phyloP scores from a whole-genome alignment of 2,797 vertebrate species.

The Xerus rutilus region DNA sequence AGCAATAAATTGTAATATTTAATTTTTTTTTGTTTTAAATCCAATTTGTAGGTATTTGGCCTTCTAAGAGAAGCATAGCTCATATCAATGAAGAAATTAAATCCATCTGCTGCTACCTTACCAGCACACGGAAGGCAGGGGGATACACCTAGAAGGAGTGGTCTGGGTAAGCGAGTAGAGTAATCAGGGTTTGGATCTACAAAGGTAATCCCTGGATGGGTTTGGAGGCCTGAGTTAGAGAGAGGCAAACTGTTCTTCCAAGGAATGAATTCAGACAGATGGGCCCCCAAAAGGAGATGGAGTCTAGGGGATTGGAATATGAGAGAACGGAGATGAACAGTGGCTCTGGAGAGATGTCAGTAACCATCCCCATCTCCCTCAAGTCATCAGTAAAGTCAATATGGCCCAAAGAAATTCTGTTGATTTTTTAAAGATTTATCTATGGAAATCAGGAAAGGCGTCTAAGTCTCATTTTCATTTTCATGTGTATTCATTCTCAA shows the following conservation, averaged over 20 bases:
- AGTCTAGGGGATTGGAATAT: background rate
- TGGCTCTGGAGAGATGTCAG: background rate
- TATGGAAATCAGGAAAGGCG: background rate
- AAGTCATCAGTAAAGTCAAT: background rate
- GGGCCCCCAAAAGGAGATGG: accelerated
- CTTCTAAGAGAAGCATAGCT: background rate
- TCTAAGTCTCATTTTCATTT: background rate
- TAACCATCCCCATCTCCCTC: background rate
- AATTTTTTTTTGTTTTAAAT: background rate
- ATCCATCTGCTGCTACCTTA: background rate
- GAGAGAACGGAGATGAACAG: background rate
- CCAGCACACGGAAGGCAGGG: accelerated
- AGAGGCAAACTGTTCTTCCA: background rate
- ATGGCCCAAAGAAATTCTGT: background rate
- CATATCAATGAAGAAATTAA: background rate
- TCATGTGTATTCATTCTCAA: background rate
- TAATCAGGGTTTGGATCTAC: background rate
- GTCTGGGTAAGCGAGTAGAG: accelerated
- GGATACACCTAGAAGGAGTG: accelerated
- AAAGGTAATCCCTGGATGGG: background rate
- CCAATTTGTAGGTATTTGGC: background rate
- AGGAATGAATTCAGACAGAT: too few relatives aligned
- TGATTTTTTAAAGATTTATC: background rate
- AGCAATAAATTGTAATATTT: background rate
- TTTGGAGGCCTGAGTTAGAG: too few relatives aligned